Evolutionary conservation across 2,113 vertebrate genomes (phyloP).

Genomic region (Paralichthys olivaceus): DNA sequence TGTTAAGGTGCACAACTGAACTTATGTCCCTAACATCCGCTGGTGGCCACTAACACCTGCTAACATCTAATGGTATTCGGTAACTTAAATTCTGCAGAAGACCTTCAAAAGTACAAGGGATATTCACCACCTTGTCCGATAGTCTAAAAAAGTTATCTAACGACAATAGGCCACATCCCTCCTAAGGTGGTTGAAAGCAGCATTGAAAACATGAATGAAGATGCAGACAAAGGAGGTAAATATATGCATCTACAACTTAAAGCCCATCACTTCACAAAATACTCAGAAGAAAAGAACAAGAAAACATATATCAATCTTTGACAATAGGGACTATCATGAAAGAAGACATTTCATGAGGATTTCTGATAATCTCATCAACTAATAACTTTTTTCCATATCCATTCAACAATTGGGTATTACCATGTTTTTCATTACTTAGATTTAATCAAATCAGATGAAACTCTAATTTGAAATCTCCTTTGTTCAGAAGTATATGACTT

Average conservation of each 20-base stretch:
- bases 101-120: too few species aligned
- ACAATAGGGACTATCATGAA: not conserved
- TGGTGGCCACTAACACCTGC: too few species aligned
- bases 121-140: too few species aligned
- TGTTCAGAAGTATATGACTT: conserved; percentile 60
- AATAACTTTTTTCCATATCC: conserved; percentile 33
- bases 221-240: not conserved
- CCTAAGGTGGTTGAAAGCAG: not conserved
- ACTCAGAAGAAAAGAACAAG: not conserved
- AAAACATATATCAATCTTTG: not conserved
- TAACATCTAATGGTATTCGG: too few species aligned
- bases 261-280: conserved; percentile 1
- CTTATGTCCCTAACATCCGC: too few species aligned
- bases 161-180: not conserved
- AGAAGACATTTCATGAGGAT: conserved; percentile 5
- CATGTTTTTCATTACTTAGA: conserved; percentile 62
- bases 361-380: conserved; percentile 26
- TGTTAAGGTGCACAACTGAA: too few species aligned
- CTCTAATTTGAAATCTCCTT: conserved; percentile 49
- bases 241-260: not conserved
- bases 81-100: too few species aligned
- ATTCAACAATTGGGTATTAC: conserved; percentile 45
- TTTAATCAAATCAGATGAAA: conserved; percentile 61
- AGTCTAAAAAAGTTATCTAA: too few species aligned
- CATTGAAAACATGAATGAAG: not conserved